phyloP scores from a whole-genome alignment of 2,797 vertebrate species.

The Rhabdomys pumilio region DNA sequence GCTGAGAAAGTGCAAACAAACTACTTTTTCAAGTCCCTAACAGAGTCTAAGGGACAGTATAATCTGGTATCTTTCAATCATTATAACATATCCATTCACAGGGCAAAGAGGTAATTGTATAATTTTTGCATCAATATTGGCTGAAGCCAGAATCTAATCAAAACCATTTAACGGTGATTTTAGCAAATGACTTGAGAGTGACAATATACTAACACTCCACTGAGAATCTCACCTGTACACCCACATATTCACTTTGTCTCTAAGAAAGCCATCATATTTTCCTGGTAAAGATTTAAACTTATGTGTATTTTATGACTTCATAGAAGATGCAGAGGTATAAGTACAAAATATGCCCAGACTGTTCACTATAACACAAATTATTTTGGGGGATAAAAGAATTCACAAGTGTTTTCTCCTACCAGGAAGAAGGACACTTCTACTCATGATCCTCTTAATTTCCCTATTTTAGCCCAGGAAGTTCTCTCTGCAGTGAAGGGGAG shows the following conservation, averaged over 20 bases:
- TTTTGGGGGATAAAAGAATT: not conserved
- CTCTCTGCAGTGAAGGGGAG: not conserved
- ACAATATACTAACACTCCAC: not conserved
- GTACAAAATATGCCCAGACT: not conserved
- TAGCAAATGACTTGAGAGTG: not conserved
- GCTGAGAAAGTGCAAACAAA: not conserved
- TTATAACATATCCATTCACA: not conserved
- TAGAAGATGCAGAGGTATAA: not conserved
- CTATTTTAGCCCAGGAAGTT: not conserved
- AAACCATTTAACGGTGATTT: not conserved
- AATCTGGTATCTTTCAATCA: not conserved
- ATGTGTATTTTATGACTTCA: not conserved
- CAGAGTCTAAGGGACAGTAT: not conserved
- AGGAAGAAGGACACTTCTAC: not conserved
- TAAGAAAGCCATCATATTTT: not conserved
- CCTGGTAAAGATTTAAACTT: not conserved
- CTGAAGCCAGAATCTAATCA: not conserved
- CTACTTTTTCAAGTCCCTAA: not conserved
- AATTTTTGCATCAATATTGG: not conserved
- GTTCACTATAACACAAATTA: not conserved
- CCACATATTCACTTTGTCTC: not conserved
- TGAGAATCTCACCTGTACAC: not conserved
- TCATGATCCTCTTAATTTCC: not conserved
- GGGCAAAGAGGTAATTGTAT: not conserved
- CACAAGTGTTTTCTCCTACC: not conserved